Conservation (phyloP, 2,797 vertebrate species). For the Xenopus petersii region DNA sequence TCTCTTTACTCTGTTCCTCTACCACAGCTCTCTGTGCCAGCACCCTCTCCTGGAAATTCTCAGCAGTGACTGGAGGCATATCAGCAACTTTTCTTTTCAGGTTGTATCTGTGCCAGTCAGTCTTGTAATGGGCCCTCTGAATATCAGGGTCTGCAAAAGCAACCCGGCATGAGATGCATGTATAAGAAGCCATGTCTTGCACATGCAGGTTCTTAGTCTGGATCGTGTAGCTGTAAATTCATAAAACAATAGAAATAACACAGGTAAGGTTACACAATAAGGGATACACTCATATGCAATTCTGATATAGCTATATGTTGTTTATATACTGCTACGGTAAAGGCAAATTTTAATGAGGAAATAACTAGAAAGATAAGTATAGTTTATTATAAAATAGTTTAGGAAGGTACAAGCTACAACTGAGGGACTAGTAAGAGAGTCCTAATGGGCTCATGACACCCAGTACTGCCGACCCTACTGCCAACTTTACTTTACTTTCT, state of each 20-base stretch:
- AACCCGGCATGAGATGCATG: slow-evolving; percentile 92
- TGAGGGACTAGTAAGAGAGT: too few relatives aligned
- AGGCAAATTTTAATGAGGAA: too few relatives aligned
- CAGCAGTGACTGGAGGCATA: slow-evolving; percentile 90
- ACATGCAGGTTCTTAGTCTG: background rate
- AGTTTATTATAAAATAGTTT: too few relatives aligned
- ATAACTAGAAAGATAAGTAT: too few relatives aligned
- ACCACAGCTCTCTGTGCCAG: slow-evolving; percentile 75
- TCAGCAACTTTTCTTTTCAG: slow-evolving; percentile 90
- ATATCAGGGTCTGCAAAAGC: slow-evolving; percentile 85
- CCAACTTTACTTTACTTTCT: too few relatives aligned
- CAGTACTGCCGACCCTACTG: too few relatives aligned
- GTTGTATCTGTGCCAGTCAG: slow-evolving; percentile 96
- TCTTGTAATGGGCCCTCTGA: slow-evolving; percentile 94
- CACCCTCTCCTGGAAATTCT: slow-evolving; percentile 91
- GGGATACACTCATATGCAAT: too few relatives aligned
- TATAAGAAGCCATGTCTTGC: slow-evolving; percentile 80
- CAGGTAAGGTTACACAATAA: too few relatives aligned
- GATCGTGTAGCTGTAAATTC: background rate
- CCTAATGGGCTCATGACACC: too few relatives aligned
- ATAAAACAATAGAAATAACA: background rate
- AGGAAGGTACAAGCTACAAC: too few relatives aligned
- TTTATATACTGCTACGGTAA: too few relatives aligned
- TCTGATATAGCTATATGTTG: too few relatives aligned
- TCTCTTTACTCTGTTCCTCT: slow-evolving; percentile 68